These are phyloP conservation scores for Urosaurus nigricauda DNA, from an alignment of 2,797 vertebrate species.

Conservation along the genomic window DNA sequence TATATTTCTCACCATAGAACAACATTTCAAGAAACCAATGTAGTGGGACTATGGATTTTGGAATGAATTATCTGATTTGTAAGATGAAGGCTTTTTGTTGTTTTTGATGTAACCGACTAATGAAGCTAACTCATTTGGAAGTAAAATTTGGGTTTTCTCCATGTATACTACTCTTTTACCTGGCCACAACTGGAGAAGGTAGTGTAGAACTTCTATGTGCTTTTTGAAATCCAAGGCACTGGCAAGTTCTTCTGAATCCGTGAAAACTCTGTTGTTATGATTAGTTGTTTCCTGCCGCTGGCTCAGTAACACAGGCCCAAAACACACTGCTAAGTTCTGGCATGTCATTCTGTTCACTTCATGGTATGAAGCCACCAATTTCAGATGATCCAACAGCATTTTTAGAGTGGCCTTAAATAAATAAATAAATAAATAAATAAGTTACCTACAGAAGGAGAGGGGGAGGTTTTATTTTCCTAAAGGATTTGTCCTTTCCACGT, in stretches of 20 bases:
- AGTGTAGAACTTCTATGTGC: constrained; percentile 98
- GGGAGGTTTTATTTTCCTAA: background rate
- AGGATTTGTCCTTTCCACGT: background rate
- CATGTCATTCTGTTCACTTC: constrained; percentile 98
- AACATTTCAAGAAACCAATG: background rate
- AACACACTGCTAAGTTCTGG: constrained; percentile 98
- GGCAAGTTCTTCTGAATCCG: constrained; percentile 95
- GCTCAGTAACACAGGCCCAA: constrained; percentile 95
- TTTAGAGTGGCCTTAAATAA: constrained; percentile 88
- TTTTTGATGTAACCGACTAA: background rate
- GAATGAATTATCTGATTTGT: background rate
- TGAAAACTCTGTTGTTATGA: constrained; percentile 94
- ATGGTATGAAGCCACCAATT: constrained; percentile 93
- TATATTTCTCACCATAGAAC: background rate
- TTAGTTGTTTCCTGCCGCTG: constrained; percentile 93
- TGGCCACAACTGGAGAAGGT: constrained; percentile 97
- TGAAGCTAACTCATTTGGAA: background rate
- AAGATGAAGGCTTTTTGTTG: background rate
- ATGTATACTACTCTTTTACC: constrained; percentile 78
- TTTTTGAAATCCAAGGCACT: constrained; percentile 98
- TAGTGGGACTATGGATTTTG: background rate
- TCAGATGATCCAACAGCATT: constrained; percentile 95
- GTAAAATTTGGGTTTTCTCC: background rate
- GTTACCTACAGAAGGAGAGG: background rate
- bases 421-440: constrained; percentile 45